A percentile compares a stretch with the other conserved stretches of the same genome.
These are phyloP conservation scores for Rhadina sibilatrix DNA, from an alignment of 2,113 vertebrate genomes.

Conservation along the genomic window DNA sequence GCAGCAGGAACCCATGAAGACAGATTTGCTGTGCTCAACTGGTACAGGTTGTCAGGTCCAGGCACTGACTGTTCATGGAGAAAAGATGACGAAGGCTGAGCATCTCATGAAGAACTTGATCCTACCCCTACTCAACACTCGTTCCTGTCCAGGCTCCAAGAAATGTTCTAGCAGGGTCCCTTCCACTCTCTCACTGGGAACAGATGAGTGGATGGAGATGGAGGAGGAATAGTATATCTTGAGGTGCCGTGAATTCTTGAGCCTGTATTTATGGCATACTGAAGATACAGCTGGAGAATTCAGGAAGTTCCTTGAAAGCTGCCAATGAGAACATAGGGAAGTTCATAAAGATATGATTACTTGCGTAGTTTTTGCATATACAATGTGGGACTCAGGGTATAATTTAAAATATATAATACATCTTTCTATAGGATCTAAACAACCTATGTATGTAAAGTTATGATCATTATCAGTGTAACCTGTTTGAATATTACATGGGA, in stretches of 20 bases:
- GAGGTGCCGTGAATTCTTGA: not conserved
- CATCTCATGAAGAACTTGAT: not conserved
- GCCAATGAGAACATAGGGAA: not conserved
- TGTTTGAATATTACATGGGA: not conserved
- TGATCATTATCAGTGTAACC: not conserved
- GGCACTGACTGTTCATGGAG: not conserved
- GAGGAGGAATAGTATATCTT: fast-evolving
- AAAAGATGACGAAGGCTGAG: not conserved
- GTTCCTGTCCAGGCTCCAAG: not conserved
- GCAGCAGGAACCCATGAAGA: not conserved
- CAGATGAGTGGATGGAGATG: too few species aligned
- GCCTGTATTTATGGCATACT: not conserved
- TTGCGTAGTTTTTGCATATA: not conserved
- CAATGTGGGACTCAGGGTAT: not conserved
- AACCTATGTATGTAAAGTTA: not conserved
- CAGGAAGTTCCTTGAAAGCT: not conserved
- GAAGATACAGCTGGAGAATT: not conserved
- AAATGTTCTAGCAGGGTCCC: not conserved
- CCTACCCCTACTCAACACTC: not conserved
- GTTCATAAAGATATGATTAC: not conserved
- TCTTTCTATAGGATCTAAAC: not conserved
- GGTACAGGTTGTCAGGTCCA: not conserved
- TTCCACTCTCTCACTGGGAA: not conserved
- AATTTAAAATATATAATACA: not conserved
- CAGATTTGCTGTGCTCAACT: not conserved